Evolutionary conservation across 2,888 invertebrate genomes (phyloP).

Genomic region (Rhyacophila evoluta): DNA sequence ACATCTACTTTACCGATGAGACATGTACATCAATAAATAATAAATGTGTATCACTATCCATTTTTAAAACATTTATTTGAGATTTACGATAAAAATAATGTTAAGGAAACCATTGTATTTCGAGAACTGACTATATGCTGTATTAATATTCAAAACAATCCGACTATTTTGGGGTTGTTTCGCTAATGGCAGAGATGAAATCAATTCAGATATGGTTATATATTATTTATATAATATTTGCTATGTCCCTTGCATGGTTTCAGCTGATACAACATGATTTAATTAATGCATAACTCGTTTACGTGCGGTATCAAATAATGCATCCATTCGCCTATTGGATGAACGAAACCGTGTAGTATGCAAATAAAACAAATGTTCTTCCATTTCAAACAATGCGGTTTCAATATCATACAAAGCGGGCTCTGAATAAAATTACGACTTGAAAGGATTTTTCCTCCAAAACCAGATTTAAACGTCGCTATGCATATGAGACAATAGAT

Average conservation of each 20-base stretch:
- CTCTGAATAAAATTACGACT: constrained; percentile 52
- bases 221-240: constrained; percentile 4
- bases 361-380: constrained; percentile 47
- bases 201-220: neutral
- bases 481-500: neutral
- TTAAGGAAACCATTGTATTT: too few relatives aligned
- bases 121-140: too few relatives aligned
- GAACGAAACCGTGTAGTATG: constrained; percentile 45
- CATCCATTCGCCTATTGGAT: constrained; percentile 47
- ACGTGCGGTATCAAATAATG: constrained; percentile 45
- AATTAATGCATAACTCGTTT: constrained; percentile 49
- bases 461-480: neutral
- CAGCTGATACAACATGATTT: constrained; percentile 44
- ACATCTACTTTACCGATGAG: too few relatives aligned
- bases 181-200: neutral
- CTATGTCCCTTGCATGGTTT: neutral
- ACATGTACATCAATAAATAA: too few relatives aligned
- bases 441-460: neutral
- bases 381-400: constrained; percentile 37
- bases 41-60: too few relatives aligned
- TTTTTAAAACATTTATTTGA: too few relatives aligned
- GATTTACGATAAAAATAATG: too few relatives aligned
- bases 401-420: constrained; percentile 47
- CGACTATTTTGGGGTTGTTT: too few relatives aligned
- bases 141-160: too few relatives aligned